Evolutionary conservation across 2,113 vertebrate genomes (phyloP).

Genomic region (Megaceryle torquata): DNA sequence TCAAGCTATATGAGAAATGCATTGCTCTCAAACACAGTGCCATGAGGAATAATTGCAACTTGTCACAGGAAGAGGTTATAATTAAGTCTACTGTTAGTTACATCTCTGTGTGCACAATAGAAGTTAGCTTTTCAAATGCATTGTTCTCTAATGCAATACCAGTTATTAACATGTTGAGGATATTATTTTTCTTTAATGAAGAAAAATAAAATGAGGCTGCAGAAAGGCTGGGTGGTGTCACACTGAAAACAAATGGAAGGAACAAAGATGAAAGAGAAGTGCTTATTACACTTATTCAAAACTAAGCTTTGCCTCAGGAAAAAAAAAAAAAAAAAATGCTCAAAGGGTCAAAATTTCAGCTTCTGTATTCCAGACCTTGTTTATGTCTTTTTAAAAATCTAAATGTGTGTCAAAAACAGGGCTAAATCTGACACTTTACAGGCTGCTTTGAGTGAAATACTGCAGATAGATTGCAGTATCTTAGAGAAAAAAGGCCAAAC

Average conservation of each 20-base stretch:
- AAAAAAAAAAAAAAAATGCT: not conserved
- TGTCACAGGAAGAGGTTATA: conserved; percentile 49
- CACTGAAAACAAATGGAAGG: not conserved
- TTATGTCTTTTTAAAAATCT: not conserved
- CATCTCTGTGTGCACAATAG: not conserved
- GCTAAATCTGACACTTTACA: not conserved
- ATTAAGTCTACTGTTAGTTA: conserved; percentile 56
- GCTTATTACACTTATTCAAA: not conserved
- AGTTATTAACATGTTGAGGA: conserved; percentile 43
- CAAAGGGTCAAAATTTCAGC: not conserved
- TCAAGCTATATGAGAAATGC: not conserved
- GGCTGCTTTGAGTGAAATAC: not conserved
- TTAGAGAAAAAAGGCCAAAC: not conserved
- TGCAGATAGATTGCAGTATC: not conserved
- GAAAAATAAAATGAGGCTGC: not conserved
- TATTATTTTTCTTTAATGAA: conserved; percentile 51
- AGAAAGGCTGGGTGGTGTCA: not conserved
- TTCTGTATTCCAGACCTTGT: not conserved
- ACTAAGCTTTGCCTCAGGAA: not conserved
- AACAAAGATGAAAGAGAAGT: not conserved
- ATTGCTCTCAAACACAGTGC: not conserved
- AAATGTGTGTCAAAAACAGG: not conserved
- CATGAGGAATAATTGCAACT: conserved; percentile 49
- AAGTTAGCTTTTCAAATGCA: conserved; percentile 46
- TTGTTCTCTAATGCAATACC: conserved; percentile 28